These are phyloP conservation scores for Spilosoma lubricipeda DNA, from an alignment of 2,888 invertebrate species.

Conservation along the genomic window DNA sequence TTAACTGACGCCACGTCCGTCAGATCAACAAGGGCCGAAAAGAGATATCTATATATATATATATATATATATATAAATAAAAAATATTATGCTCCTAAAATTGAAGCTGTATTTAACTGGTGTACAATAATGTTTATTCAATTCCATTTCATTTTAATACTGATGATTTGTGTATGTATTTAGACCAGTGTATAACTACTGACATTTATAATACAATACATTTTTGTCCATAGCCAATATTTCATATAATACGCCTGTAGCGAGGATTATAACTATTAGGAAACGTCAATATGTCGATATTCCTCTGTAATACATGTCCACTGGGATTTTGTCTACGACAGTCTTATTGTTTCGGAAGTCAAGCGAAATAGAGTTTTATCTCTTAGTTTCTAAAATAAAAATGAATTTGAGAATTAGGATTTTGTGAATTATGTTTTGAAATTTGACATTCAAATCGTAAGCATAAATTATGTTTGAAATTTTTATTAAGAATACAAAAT, in stretches of 20 bases:
- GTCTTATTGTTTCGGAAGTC: conserved; percentile 32
- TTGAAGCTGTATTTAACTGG: too few species aligned
- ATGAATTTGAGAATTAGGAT: background rate
- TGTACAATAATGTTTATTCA: too few species aligned
- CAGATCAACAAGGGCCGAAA: too few species aligned
- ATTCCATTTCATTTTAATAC: too few species aligned
- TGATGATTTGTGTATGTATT: background rate
- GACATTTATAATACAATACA: background rate
- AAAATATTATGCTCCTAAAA: too few species aligned
- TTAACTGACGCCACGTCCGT: too few species aligned
- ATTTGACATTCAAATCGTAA: too few species aligned
- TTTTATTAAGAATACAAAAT: too few species aligned
- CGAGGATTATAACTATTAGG: conserved; percentile 53
- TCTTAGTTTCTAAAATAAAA: background rate
- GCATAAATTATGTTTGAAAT: too few species aligned
- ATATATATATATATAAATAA: too few species aligned
- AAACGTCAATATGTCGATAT: conserved; percentile 49
- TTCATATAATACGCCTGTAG: conserved; percentile 19
- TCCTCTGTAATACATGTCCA: conserved; percentile 34
- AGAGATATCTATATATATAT: too few species aligned
- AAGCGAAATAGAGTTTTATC: background rate
- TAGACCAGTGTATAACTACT: background rate
- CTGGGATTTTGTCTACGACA: conserved; percentile 29
- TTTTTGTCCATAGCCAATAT: conserved; percentile 1
- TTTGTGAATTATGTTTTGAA: too few species aligned